These are phyloP conservation scores for Agrilus cyanescens DNA, from an alignment of 2,888 invertebrate genomes.

Conservation along the genomic window DNA sequence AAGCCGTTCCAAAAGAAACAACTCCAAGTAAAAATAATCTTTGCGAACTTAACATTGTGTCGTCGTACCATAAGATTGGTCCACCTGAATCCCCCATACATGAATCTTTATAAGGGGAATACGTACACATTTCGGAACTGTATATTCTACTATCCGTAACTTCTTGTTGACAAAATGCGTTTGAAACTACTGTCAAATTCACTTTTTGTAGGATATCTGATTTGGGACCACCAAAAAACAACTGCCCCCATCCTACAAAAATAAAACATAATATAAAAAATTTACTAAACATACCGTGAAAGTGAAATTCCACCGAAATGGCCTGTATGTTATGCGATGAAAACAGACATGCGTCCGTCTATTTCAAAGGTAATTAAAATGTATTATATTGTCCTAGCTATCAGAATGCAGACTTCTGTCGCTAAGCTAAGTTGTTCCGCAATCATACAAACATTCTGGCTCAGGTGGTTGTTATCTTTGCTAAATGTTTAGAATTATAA, in stretches of 20 bases:
- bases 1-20: constrained; percentile 44
- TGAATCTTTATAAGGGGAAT: constrained; percentile 39
- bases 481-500: too few relatives aligned
- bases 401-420: too few relatives aligned
- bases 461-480: too few relatives aligned
- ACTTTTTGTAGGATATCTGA: constrained; percentile 42
- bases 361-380: too few relatives aligned
- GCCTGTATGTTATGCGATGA: too few relatives aligned
- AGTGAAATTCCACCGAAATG: too few relatives aligned
- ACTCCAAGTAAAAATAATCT: constrained; percentile 38
- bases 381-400: too few relatives aligned
- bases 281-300: too few relatives aligned
- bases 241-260: constrained; percentile 49
- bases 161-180: constrained; percentile 33
- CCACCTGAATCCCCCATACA: constrained; percentile 52
- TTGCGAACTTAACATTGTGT: constrained; percentile 18
- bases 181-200: constrained; percentile 39
- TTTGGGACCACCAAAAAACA: constrained; percentile 37
- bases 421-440: too few relatives aligned
- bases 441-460: too few relatives aligned
- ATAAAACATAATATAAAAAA: too few relatives aligned
- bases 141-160: constrained; percentile 6
- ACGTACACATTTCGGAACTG: constrained; percentile 38
- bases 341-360: too few relatives aligned
- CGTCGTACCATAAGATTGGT: constrained; percentile 42